Conservation (phyloP, 2,888 invertebrate species). For the Heliconius charithonia region DNA sequence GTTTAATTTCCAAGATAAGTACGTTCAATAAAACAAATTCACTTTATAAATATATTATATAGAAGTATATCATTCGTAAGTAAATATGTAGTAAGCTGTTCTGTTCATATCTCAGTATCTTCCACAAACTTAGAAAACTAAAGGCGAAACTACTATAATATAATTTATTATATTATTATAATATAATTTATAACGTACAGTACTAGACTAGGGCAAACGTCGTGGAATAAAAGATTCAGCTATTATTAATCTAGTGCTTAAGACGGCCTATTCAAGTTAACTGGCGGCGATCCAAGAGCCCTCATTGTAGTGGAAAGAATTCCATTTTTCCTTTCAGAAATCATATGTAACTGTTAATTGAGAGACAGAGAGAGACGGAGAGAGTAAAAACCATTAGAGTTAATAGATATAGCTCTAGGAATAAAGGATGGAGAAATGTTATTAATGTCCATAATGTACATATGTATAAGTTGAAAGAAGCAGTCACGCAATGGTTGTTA, state of each 20-base stretch:
- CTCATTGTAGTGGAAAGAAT: constrained; percentile 12
- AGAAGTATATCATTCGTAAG: too few species aligned
- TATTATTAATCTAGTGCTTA: constrained; percentile 24
- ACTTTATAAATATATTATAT: too few species aligned
- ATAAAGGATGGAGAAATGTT: too few species aligned
- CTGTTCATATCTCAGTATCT: neutral
- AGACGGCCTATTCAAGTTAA: constrained; percentile 7
- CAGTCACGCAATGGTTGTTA: too few species aligned
- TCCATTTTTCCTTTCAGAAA: neutral
- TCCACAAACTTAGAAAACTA: neutral
- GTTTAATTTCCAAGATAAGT: too few species aligned
- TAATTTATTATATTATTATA: constrained; percentile 3
- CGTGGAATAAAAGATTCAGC: constrained; percentile 12
- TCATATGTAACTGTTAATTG: neutral
- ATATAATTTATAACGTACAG: neutral
- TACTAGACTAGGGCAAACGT: constrained; percentile 2
- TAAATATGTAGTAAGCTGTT: too few species aligned
- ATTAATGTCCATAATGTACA: too few species aligned
- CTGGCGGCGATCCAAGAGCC: constrained; percentile 16
- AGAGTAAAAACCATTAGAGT: too few species aligned
- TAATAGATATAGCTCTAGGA: too few species aligned
- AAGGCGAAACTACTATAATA: neutral
- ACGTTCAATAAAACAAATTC: too few species aligned
- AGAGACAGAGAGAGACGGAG: too few species aligned
- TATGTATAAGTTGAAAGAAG: too few species aligned